Base-by-base conservation (phyloP, 64 coral and sea anemone species). In the Pocillopora damicornis region DNA sequence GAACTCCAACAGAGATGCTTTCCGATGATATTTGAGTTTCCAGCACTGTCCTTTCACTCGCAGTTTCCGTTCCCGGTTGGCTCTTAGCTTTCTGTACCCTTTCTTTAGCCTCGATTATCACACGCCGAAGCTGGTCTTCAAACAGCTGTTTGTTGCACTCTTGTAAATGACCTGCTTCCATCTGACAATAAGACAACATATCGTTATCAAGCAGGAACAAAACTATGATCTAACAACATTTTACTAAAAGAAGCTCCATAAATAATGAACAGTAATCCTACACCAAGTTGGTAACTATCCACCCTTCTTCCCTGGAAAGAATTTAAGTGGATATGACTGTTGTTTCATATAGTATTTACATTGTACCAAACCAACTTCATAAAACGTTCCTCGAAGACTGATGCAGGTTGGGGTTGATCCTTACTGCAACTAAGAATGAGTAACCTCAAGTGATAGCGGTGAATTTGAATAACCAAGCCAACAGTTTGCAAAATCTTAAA, bases 71-170 rank as follows among this genome's bases (percentile, higher is more conserved):
- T 60, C 87, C 94, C 57, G 86, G 75, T 12, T 94, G 88, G 59
- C 74, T 86, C 73, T 72, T 87, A 20, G 64, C 79, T 13, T 93
- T 87, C 10, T 90, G 80, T 15, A 93, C 22, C 60, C 74, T 86
- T 69, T 93, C 90, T 73, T 93, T 86, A 42, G 97, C 90, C 36
- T 94, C 88, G 8, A 60, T 73, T 64, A 94, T 91, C 42, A 99
- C 84, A 82, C 89, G 79, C 35, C 91, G 87, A 56, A 99, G 62
- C 73, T 90, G 79, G 14, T 81, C 90, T 76, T 93, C 90, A 89
- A 99, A 99, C 37, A 99, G 63, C 65, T 87, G 80, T 72, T 99
- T 99, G 61, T 99, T 99, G 25, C 89, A 89, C 37, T 93, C 93
- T 78, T 95, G 93, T 74, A 99, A 80, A 92, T 99, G 88, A 22